Percentiles rank a stretch among this genome's conserved stretches.
Evolutionary conservation across 2,888 invertebrate genomes (phyloP).

Genomic region (Meloe dianella): DNA sequence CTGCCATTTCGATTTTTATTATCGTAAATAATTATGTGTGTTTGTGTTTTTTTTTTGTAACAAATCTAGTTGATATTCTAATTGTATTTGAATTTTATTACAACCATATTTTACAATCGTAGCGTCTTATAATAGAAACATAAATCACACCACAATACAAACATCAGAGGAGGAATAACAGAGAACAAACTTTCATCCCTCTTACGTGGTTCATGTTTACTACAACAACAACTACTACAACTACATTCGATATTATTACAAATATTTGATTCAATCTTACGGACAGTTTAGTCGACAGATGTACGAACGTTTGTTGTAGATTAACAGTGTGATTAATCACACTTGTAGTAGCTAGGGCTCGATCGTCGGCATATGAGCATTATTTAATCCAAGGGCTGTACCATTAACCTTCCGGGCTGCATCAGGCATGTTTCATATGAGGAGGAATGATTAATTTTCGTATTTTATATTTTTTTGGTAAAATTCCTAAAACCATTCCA

Average conservation of each 20-base stretch:
- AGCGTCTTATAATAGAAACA: background rate
- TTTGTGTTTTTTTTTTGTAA: too few species aligned
- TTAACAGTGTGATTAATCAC: constrained; percentile 7
- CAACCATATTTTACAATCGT: background rate
- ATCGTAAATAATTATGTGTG: background rate
- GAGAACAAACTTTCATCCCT: background rate
- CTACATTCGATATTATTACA: background rate
- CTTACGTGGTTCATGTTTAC: background rate
- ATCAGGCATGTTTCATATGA: background rate
- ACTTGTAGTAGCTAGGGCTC: background rate
- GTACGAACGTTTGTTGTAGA: constrained; percentile 1
- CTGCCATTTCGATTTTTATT: background rate
- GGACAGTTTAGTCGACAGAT: background rate
- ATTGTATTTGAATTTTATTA: constrained; percentile 5
- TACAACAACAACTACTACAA: too few species aligned
- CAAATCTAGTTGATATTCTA: background rate
- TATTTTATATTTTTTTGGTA: background rate
- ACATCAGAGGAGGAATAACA: background rate
- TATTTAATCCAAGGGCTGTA: background rate
- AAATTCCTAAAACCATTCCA: background rate
- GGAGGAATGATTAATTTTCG: background rate
- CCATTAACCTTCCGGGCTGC: background rate
- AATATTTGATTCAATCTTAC: background rate
- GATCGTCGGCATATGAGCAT: background rate
- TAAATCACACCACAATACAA: background rate